Percentiles rank a stretch among this genome's conserved stretches.
phyloP scores from a whole-genome alignment of 37 sponge, comb jelly and placozoan species.

The Lycopodina hypogea region DNA sequence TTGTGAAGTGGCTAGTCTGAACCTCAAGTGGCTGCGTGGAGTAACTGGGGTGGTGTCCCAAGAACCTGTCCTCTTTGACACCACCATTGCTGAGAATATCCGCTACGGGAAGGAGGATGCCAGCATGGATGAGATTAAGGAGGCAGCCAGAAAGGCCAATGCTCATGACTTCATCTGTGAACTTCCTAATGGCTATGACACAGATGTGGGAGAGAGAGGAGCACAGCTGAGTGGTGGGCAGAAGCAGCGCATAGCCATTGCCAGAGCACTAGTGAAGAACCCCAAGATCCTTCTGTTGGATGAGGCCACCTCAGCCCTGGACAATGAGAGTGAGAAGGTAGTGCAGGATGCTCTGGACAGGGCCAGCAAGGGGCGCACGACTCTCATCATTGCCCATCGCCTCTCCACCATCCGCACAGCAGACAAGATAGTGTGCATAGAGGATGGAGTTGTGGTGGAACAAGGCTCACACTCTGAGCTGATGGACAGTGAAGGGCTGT shows the following conservation, averaged over 20 bases:
- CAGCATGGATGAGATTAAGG: constrained; percentile 70
- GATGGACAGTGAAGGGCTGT: constrained; percentile 75
- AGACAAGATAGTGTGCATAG: constrained; percentile 61
- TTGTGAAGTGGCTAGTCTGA: constrained; percentile 58
- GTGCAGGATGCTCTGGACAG: constrained; percentile 92
- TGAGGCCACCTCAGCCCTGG: constrained; percentile 94
- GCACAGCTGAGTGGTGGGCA: constrained; percentile 90
- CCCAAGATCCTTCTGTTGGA: constrained; percentile 91
- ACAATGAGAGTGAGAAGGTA: constrained; percentile 84
- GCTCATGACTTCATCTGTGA: constrained; percentile 82
- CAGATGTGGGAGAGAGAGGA: constrained; percentile 83
- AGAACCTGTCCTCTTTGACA: constrained; percentile 94
- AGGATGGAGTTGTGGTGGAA: constrained; percentile 75
- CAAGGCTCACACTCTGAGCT: constrained; percentile 79
- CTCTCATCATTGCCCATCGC: constrained; percentile 89
- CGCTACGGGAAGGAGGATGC: constrained; percentile 74
- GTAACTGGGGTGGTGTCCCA: constrained; percentile 92
- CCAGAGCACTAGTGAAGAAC: constrained; percentile 86
- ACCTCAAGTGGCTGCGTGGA: constrained; percentile 81
- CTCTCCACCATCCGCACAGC: constrained; percentile 88
- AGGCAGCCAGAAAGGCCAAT: constrained; percentile 83
- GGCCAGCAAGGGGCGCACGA: constrained; percentile 90
- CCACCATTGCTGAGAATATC: constrained; percentile 94
- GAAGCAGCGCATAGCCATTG: constrained; percentile 94
- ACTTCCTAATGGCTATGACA: constrained; percentile 81